phyloP scores from a whole-genome alignment of 2,888 invertebrate species.

The Geophilus truncorum region DNA sequence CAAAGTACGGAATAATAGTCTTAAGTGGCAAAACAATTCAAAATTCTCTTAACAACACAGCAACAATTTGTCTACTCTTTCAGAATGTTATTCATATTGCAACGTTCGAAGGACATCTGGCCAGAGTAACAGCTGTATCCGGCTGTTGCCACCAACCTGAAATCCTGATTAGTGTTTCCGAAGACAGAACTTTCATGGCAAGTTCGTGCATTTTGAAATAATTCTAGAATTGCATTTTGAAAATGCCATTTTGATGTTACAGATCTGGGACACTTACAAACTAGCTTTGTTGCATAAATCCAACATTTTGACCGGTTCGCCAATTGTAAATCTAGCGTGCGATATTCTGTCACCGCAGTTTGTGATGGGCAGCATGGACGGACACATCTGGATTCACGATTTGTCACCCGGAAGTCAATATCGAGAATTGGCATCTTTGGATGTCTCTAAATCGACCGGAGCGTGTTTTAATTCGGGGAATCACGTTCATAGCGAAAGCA shows the following conservation, averaged over 20 bases:
- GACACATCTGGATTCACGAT: conserved; percentile 27
- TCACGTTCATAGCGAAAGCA: not conserved
- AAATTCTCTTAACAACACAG: too few relatives aligned
- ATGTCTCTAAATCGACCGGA: conserved; percentile 17
- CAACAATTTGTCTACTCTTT: not conserved
- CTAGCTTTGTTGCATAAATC: conserved; percentile 6
- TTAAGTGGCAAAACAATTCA: too few relatives aligned
- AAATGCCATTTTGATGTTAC: not conserved
- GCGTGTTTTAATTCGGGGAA: not conserved
- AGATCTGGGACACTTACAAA: conserved; percentile 29
- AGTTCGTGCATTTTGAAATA: not conserved
- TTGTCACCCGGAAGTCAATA: conserved; percentile 28
- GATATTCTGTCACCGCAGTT: not conserved
- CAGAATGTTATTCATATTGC: conserved; percentile 10
- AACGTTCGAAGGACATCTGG: conserved; percentile 29
- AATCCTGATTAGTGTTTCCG: conserved; percentile 30
- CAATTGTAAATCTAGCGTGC: conserved; percentile 25
- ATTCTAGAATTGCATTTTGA: not conserved
- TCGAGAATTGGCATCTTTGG: conserved; percentile 10
- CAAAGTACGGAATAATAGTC: too few relatives aligned
- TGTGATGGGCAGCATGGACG: conserved; percentile 28
- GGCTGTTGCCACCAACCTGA: conserved; percentile 15
- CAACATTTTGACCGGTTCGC: conserved; percentile 18
- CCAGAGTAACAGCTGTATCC: conserved; percentile 28
- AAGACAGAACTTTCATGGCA: conserved; percentile 31